phyloP scores from a whole-genome alignment of 2,113 vertebrate genomes.

The Columba janthina region DNA sequence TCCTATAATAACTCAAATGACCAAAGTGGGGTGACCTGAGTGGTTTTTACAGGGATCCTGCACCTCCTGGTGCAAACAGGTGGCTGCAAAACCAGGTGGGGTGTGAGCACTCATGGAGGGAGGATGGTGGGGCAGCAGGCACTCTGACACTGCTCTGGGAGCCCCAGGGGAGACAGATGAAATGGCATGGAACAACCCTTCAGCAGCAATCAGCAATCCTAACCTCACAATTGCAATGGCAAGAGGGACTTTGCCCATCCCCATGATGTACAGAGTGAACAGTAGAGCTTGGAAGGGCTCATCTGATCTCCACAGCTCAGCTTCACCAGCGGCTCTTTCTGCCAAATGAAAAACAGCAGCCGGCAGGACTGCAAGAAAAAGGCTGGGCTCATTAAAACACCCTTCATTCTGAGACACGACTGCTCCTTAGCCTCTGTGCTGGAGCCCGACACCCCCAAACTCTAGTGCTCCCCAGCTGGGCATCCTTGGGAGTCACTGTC shows the following conservation, averaged over 20 bases:
- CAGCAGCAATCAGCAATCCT: neutral
- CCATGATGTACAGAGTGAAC: accelerated
- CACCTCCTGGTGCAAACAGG: neutral
- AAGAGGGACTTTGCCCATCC: neutral
- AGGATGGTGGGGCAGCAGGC: neutral
- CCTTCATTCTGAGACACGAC: neutral
- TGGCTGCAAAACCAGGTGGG: neutral
- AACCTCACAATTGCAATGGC: neutral
- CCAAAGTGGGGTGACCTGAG: neutral
- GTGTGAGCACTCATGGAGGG: accelerated
- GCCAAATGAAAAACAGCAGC: neutral
- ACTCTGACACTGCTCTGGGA: neutral
- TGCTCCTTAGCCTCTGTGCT: neutral
- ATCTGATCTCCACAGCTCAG: neutral
- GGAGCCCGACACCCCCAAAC: neutral
- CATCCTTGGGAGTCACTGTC: neutral
- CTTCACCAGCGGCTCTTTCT: neutral
- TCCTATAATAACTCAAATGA: neutral
- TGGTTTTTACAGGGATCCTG: neutral
- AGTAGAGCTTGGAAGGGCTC: neutral
- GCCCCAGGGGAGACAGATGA: neutral
- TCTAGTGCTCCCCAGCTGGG: neutral
- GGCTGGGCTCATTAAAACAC: neutral
- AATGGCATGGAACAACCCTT: accelerated
- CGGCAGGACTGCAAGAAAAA: neutral